Base-by-base conservation (phyloP, 2,797 vertebrate genomes). In the Heterohyrax brucei region DNA sequence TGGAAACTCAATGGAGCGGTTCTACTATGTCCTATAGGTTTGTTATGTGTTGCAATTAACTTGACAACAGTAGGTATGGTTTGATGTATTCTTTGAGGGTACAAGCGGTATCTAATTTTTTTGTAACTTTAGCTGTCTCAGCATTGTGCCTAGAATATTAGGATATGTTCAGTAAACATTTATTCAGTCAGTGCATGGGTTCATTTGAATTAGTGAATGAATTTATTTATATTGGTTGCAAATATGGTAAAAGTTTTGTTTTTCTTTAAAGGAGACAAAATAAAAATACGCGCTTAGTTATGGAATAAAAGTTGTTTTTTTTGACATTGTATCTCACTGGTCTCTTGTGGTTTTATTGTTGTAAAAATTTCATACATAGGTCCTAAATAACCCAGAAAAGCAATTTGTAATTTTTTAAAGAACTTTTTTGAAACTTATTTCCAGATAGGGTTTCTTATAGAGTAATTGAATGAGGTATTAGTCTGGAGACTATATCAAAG, bases 241-340 rank as follows among this genome's bases (percentile, higher is more conserved):
- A 82, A 81, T 96, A 88, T 85, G 39, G 44, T 92, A 82, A 93
- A 94, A 73, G 10, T 78, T 95, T 94, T 62, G n/a, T 85, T 91
- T 95, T 92, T 88, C 22, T 28, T 80, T 14, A 53, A 75, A 79
- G 59, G 62, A 82, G 79, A 73, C 85, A 77, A 92, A 87, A 95
- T 28, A 81, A 75, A 82, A 90, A 76, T 90, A 64, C 53, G 80
- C 75, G 39, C 19, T 96, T 90, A 95, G 64, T 95, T 85, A 79
- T 53, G 50, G 28, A 10, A 70, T 73, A 81, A 96, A 86, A 48
- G 0, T 4, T 56, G 22, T 48, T 95, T 77, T 56, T 95, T 77
- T 95, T 30, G 19, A 70, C 68, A 85, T 5, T 78, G 7, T 75
- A 91, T 95, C 44, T 95, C 28, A 59, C 46, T 96, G 79, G n/a